A percentile compares a stretch with the other conserved stretches of the same genome.
Conservation (phyloP, 2,113 vertebrate species). For the Euleptes europaea region DNA sequence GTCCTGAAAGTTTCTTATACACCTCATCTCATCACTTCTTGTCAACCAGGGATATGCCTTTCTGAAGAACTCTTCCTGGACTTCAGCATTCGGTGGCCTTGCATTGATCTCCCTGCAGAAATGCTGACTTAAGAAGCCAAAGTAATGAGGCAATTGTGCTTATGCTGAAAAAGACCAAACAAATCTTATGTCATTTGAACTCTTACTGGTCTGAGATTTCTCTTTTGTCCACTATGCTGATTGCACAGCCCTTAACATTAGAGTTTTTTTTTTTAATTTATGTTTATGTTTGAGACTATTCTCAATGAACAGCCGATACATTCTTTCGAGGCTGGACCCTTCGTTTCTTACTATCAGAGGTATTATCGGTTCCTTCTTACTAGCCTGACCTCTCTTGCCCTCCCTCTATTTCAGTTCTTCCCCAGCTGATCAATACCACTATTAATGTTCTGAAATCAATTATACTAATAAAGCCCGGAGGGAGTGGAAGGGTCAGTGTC, state of each 20-base stretch:
- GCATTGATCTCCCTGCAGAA: background rate
- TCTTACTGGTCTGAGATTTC: conserved; percentile 32
- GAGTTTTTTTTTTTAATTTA: conserved; percentile 4
- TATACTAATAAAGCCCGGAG: conserved; percentile 84
- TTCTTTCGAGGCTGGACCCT: background rate
- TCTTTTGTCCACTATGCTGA: background rate
- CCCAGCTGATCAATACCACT: conserved; percentile 84
- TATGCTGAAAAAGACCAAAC: background rate
- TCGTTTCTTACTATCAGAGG: conserved; percentile 20
- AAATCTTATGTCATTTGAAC: background rate
- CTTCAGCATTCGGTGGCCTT: background rate
- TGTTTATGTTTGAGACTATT: conserved; percentile 27
- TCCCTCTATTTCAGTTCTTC: conserved; percentile 70
- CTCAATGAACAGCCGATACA: background rate
- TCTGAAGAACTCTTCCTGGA: background rate
- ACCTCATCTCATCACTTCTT: conserved; percentile 70
- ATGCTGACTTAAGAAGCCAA: conserved; percentile 18
- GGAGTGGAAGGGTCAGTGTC: conserved; percentile 62
- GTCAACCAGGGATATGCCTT: conserved; percentile 49
- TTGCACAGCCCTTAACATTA: conserved; percentile 17
- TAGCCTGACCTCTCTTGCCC: conserved; percentile 41
- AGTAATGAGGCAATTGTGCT: conserved; percentile 8
- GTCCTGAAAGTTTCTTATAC: conserved; percentile 57
- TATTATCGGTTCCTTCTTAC: conserved; percentile 46
- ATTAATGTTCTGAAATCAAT: conserved; percentile 90